Percentiles rank a stretch among this genome's conserved stretches.
phyloP scores from a whole-genome alignment of 1,140 invertebrate genomes.

The Drosophila trapezifrons region DNA sequence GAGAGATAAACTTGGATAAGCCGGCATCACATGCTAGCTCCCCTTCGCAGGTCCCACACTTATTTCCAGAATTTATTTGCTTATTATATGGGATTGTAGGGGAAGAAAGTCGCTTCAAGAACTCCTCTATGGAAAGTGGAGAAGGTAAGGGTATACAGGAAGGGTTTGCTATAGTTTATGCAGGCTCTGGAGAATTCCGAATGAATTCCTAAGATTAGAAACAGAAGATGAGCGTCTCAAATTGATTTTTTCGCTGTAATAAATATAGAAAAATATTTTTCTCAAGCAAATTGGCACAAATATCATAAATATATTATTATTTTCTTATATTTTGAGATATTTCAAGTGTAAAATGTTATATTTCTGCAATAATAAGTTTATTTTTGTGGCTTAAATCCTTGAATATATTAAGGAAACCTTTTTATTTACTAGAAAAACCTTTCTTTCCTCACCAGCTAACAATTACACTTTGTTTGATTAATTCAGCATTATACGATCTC shows the following conservation, averaged over 20 bases:
- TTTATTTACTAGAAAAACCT: no score
- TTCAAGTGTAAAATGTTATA: neutral
- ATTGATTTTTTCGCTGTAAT: neutral
- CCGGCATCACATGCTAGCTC: constrained; percentile 25
- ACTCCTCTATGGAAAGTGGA: no score
- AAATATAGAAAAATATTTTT: neutral
- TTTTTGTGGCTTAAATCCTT: no score
- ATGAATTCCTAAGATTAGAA: neutral
- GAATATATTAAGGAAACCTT: no score
- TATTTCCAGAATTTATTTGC: neutral
- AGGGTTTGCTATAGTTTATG: no score
- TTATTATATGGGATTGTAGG: neutral
- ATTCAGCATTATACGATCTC: neutral
- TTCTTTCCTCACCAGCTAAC: neutral
- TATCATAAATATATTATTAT: neutral
- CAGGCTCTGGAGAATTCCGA: neutral
- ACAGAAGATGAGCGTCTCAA: neutral
- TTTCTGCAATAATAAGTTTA: neutral
- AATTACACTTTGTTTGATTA: constrained; percentile 2
- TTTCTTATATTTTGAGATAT: neutral
- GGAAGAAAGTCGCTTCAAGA: neutral
- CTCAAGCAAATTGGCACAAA: neutral
- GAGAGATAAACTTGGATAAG: constrained; percentile 30
- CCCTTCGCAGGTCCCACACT: neutral
- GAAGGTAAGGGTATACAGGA: no score